These are phyloP conservation scores for Neodiprion virginianus DNA, from an alignment of 1,140 invertebrate genomes.

Conservation along the genomic window DNA sequence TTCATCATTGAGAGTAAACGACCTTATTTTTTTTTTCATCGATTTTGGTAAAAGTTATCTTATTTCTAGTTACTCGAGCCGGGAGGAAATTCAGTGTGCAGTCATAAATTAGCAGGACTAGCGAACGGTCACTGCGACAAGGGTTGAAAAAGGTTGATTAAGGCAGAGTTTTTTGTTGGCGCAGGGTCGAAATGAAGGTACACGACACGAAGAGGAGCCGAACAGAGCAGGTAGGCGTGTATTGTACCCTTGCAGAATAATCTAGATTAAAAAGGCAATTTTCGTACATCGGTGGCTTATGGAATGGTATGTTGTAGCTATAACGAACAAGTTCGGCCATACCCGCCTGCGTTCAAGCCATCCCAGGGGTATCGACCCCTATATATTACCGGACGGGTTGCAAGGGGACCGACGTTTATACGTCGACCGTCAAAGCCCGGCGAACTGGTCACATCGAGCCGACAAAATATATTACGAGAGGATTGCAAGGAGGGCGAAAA, in stretches of 20 bases:
- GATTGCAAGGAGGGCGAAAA: background rate
- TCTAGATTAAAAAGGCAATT: constrained; percentile 8
- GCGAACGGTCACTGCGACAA: no score
- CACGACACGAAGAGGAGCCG: no score
- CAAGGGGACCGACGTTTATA: constrained; percentile 34
- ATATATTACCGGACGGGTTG: constrained; percentile 38
- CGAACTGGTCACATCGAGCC: background rate
- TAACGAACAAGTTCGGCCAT: background rate
- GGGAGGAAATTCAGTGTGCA: no score
- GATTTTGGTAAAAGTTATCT: no score
- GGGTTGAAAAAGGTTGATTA: no score
- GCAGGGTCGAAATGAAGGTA: no score
- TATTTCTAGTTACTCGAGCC: no score
- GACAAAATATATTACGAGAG: constrained; percentile 8
- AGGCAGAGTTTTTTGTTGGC: no score
- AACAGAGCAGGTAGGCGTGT: background rate
- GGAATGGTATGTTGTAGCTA: background rate
- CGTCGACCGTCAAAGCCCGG: constrained; percentile 20
- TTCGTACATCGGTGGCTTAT: constrained; percentile 1
- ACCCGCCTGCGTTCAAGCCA: constrained; percentile 32
- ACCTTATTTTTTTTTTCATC: no score
- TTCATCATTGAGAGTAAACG: no score
- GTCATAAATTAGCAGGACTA: no score
- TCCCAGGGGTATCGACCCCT: constrained; percentile 33
- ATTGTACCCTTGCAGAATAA: background rate